These are phyloP conservation scores for Sycophila texana DNA, from an alignment of 2,888 invertebrate species.

Conservation along the genomic window DNA sequence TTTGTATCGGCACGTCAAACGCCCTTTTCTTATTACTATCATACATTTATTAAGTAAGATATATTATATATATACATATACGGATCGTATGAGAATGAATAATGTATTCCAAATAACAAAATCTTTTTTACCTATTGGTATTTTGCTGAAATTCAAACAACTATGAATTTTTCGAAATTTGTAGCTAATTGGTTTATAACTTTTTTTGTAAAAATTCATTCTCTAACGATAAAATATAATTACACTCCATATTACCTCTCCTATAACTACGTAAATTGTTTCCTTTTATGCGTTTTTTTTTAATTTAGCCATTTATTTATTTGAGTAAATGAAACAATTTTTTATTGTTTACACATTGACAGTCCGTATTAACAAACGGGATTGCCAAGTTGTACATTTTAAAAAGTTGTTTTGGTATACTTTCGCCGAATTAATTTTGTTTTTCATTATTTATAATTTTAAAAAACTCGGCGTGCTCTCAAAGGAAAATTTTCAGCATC, in stretches of 20 bases:
- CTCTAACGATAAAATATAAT: constrained; percentile 11
- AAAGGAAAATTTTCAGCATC: constrained; percentile 25
- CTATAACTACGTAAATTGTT: constrained; percentile 35
- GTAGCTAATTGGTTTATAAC: constrained; percentile 7
- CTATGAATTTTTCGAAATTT: background rate
- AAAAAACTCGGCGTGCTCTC: constrained; percentile 7
- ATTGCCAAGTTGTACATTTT: constrained; percentile 64
- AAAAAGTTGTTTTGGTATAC: constrained; percentile 60
- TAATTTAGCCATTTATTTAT: constrained; percentile 33
- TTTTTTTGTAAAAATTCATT: constrained; percentile 23
- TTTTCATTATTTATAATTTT: constrained; percentile 16
- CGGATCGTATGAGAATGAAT: constrained; percentile 43
- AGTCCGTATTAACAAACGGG: constrained; percentile 55
- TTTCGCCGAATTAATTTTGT: constrained; percentile 35
- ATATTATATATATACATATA: constrained; percentile 41
- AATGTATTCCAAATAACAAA: background rate
- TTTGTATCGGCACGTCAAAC: constrained; percentile 78
- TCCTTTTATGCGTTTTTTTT: constrained; percentile 9
- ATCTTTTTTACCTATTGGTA: background rate
- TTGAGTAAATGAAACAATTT: constrained; percentile 62
- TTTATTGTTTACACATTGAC: constrained; percentile 64
- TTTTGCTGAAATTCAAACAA: background rate
- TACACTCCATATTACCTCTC: constrained; percentile 27
- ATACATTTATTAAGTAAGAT: background rate
- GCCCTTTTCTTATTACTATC: constrained; percentile 58